Base-by-base conservation (phyloP, 64 coral and sea anemone species). In the Pocillopora verrucosa region DNA sequence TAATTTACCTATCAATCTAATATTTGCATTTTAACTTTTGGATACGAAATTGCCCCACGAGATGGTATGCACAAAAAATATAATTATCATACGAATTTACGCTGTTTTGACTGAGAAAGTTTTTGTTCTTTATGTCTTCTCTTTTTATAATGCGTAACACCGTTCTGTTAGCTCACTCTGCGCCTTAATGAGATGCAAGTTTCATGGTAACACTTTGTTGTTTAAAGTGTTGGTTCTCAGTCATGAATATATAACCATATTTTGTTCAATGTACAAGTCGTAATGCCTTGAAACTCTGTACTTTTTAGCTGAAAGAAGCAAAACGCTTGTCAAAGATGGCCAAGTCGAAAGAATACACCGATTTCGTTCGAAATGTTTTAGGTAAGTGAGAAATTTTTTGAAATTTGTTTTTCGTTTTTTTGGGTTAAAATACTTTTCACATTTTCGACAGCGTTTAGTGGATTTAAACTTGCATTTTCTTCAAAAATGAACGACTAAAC, bases 361-460 rank as follows among this genome's bases (percentile, higher is more conserved):
- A 96, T 20, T 96, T 96, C 90, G 94, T 96, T 34, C 77, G 67
- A 61, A 88, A 93, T 83, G 88, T 77, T 38, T 73, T 96, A n/a
- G 94, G 94, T 96, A 51, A 72, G 87, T 81, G 17, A 17, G 12
- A 75, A 36, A 15, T 17, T 34, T 76, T 16, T 88, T 34, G 15
- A 60, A 60, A 58, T 26, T 34, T 6, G 58, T 60, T 87, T 74
- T 73, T 87, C 12, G 11, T 20, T 36, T 3, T 65, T 36, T 30
- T 30, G 30, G 41, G 41, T 51, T 51, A 1, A 51, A 51, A 4
- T 7, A 51, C 41, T 51, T 51, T 51, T 51, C 41, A 51, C 41
- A 51, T 51, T 51, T 51, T 7, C 41, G 41, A 51, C 7, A 51
- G 41, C 41, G 41, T 51, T 51, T 7, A 51, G 41, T 51, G 41